phyloP scores from a whole-genome alignment of 2,797 vertebrate genomes.

The Esox lucius region DNA sequence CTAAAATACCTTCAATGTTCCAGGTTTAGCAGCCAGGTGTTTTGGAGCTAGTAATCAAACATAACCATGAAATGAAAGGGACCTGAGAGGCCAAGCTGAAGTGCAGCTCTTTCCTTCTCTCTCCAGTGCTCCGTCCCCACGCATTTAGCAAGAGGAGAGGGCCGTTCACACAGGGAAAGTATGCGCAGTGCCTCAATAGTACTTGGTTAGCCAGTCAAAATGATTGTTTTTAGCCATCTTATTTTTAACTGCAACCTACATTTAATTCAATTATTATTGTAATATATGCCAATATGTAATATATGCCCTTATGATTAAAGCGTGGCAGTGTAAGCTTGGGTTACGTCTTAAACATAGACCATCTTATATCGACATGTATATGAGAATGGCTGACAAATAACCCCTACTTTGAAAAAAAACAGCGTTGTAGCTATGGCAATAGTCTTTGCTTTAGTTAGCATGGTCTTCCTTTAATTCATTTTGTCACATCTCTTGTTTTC shows the following conservation, averaged over 20 bases:
- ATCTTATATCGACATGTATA: background rate
- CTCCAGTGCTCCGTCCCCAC: conserved; percentile 11
- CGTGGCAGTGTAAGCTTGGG: conserved; percentile 18
- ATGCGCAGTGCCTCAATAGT: conserved; percentile 15
- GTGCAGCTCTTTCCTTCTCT: conserved; percentile 10
- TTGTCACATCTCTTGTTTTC: conserved; percentile 24
- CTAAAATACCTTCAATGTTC: conserved; percentile 7
- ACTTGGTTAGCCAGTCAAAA: conserved; percentile 12
- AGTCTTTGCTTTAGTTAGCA: conserved; percentile 33
- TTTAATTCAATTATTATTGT: conserved; percentile 23
- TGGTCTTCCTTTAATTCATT: conserved; percentile 44
- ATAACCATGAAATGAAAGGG: conserved; percentile 16
- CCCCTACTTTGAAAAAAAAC: conserved; percentile 22
- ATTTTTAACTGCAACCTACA: conserved; percentile 44
- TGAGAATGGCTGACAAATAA: conserved; percentile 1
- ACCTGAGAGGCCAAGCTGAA: conserved; percentile 45
- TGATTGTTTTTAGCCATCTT: conserved; percentile 43
- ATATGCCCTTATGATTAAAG: background rate
- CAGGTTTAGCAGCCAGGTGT: conserved; percentile 1
- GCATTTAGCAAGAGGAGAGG: conserved; percentile 14
- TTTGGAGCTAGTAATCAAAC: conserved; percentile 14
- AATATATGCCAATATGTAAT: background rate
- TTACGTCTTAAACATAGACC: conserved; percentile 20
- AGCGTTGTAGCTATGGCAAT: conserved; percentile 42
- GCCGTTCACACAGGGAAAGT: conserved; percentile 19